These are phyloP conservation scores for Achroia grisella DNA, from an alignment of 1,140 invertebrate genomes.

Conservation along the genomic window DNA sequence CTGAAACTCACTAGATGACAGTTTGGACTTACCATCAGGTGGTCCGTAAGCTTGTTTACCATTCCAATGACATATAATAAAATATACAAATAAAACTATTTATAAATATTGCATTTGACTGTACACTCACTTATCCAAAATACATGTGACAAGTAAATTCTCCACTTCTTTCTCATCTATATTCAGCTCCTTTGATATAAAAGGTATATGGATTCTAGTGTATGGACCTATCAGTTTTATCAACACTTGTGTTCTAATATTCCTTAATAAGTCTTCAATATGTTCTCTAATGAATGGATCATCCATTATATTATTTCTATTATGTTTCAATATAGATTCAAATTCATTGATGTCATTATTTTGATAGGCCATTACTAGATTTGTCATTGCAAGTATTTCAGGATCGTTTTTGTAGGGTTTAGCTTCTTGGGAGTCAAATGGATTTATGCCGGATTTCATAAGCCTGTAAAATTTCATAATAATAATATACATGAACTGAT, in stretches of 20 bases:
- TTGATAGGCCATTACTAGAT: slow-evolving; percentile 98
- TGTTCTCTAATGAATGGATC: slow-evolving; percentile 99
- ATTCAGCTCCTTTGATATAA: slow-evolving; percentile 98
- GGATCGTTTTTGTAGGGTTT: slow-evolving; percentile 99
- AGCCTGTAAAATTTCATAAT: slow-evolving; percentile 81
- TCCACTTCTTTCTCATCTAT: slow-evolving; percentile 98
- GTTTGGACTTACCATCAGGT: no score
- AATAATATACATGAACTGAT: no score
- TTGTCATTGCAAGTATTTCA: slow-evolving; percentile 99
- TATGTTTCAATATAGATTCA: slow-evolving; percentile 96
- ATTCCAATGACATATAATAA: no score
- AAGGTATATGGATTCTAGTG: slow-evolving; percentile 97
- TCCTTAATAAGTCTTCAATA: slow-evolving; percentile 97
- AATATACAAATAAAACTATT: neutral
- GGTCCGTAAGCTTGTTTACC: no score
- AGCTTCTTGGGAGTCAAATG: slow-evolving; percentile 99
- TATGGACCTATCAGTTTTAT: slow-evolving; percentile 99
- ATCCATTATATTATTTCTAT: slow-evolving; percentile 98
- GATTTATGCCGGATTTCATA: slow-evolving; percentile 99
- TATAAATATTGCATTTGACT: neutral
- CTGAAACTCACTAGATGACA: no score
- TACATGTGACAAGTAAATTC: slow-evolving; percentile 98
- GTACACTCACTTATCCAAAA: slow-evolving; percentile 90
- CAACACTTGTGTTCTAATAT: slow-evolving; percentile 98
- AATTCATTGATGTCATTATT: slow-evolving; percentile 99